Evolutionary conservation across 2,888 invertebrate species (phyloP).

Genomic region (Catocala sponsa): DNA sequence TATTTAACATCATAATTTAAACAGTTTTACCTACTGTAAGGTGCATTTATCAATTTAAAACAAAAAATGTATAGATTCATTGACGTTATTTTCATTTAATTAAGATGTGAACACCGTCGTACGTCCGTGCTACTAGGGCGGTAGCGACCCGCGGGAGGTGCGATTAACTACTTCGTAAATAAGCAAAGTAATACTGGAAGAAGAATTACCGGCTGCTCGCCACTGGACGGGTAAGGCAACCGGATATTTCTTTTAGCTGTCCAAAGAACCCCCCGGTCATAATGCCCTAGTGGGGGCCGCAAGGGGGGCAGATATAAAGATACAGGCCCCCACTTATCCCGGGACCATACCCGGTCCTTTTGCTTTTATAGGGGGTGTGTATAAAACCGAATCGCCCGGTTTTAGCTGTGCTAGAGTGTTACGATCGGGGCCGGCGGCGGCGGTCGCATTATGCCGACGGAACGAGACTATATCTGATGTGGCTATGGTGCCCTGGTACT

Average conservation of each 20-base stretch:
- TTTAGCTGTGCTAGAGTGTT: slow-evolving; percentile 87
- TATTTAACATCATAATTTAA: no score
- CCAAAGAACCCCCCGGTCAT: slow-evolving; percentile 87
- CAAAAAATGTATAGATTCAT: not conserved
- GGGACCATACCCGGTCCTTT: slow-evolving; percentile 86
- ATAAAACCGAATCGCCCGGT: slow-evolving; percentile 88
- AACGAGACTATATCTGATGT: slow-evolving; percentile 80
- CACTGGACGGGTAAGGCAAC: slow-evolving; percentile 79
- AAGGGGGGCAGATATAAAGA: slow-evolving; percentile 86
- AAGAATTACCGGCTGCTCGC: slow-evolving; percentile 81
- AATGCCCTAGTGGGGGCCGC: slow-evolving; percentile 80
- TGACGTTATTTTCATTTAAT: slow-evolving; percentile 40
- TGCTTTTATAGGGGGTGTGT: slow-evolving; percentile 88
- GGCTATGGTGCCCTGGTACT: slow-evolving; percentile 80
- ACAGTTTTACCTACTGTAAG: no score
- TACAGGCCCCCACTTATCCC: slow-evolving; percentile 87
- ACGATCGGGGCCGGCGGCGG: slow-evolving; percentile 83
- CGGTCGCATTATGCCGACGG: slow-evolving; percentile 77
- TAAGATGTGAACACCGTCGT: slow-evolving; percentile 44
- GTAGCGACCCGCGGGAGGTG: slow-evolving; percentile 67
- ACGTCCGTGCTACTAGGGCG: slow-evolving; percentile 54
- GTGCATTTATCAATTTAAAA: not conserved
- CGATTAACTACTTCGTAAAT: slow-evolving; percentile 81
- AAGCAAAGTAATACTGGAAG: slow-evolving; percentile 82
- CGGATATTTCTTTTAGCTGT: slow-evolving; percentile 88